These are phyloP conservation scores for Marmota flaviventris DNA, from an alignment of 2,113 vertebrate genomes.

Conservation along the genomic window DNA sequence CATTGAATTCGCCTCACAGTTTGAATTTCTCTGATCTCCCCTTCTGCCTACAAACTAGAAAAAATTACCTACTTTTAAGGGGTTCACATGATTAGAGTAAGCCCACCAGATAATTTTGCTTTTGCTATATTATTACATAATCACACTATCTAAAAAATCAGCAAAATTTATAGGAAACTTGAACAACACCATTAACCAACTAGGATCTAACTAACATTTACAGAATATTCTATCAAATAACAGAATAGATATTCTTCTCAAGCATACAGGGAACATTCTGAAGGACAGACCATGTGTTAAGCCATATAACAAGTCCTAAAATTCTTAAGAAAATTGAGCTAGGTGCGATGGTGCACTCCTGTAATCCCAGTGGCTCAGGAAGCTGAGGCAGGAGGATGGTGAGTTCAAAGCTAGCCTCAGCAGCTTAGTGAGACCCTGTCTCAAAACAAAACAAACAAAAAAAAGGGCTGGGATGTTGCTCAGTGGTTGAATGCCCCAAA, in stretches of 20 bases:
- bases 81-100: neutral
- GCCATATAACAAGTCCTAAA: neutral
- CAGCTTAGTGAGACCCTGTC: too few species aligned
- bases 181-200: neutral
- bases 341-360: too few species aligned
- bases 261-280: neutral
- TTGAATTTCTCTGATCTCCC: neutral
- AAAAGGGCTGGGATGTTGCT: too few species aligned
- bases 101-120: neutral
- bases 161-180: neutral
- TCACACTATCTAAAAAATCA: neutral
- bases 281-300: neutral
- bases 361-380: too few species aligned
- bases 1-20: neutral
- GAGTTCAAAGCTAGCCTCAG: too few species aligned
- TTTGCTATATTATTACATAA: neutral
- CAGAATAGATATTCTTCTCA: neutral
- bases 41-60: neutral
- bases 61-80: neutral
- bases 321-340: neutral
- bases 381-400: too few species aligned
- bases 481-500: too few species aligned
- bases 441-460: too few species aligned
- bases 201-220: neutral
- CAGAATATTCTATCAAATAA: neutral